Percentiles rank a stretch among this genome's conserved stretches.
These are phyloP conservation scores for Harpia harpyja DNA, from an alignment of 2,797 vertebrate genomes.

Conservation along the genomic window DNA sequence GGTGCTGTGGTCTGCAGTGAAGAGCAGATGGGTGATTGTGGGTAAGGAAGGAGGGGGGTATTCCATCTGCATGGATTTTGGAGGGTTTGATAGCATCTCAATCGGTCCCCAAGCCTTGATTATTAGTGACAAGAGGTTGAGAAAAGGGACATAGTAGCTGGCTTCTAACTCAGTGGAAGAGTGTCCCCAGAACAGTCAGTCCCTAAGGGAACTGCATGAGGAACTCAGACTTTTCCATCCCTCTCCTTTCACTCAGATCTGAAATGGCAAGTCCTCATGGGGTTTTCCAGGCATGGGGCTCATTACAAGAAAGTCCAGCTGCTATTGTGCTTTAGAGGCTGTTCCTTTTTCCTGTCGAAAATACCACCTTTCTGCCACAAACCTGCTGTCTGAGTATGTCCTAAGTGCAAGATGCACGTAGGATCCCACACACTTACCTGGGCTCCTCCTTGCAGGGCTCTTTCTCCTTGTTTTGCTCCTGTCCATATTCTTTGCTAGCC, in stretches of 20 bases:
- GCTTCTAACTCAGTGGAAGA: background rate
- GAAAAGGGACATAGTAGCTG: background rate
- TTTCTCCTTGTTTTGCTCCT: conserved; percentile 86
- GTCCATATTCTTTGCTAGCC: conserved; percentile 88
- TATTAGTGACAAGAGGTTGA: background rate
- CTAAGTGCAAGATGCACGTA: background rate
- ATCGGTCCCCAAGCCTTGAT: background rate
- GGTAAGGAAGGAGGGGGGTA: conserved; percentile 73
- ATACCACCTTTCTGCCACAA: background rate
- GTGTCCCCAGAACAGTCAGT: background rate
- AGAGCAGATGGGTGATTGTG: conserved; percentile 84
- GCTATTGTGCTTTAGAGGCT: background rate
- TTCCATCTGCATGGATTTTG: background rate
- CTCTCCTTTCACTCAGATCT: background rate
- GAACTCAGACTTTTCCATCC: background rate
- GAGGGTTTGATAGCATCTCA: background rate
- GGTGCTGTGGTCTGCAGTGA: conserved; percentile 86
- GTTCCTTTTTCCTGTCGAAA: background rate
- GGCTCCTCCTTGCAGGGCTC: conserved; percentile 75
- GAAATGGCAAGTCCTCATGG: background rate
- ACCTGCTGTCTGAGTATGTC: background rate
- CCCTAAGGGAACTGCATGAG: background rate
- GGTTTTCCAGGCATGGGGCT: background rate
- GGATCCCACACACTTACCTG: background rate
- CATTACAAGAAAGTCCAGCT: background rate